Conservation (phyloP, 2,797 vertebrate genomes). For the Sciaenops ocellatus region DNA sequence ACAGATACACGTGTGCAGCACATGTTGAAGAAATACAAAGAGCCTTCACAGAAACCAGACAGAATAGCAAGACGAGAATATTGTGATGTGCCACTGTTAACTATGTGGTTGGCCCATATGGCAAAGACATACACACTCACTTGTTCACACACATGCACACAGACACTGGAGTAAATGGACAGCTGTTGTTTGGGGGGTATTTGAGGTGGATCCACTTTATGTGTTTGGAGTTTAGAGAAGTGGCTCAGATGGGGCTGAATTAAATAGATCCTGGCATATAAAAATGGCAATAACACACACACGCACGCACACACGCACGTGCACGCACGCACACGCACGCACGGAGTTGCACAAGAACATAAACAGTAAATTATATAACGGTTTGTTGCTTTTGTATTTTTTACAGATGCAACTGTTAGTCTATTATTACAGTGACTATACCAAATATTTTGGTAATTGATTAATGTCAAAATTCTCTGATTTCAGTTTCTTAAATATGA, state of each 20-base stretch:
- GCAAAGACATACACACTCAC: conserved; percentile 26
- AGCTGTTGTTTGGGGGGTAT: conserved; percentile 57
- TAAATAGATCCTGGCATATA: conserved; percentile 37
- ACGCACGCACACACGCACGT: not conserved
- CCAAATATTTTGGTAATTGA: no score
- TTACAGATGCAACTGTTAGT: not conserved
- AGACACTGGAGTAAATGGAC: conserved; percentile 10
- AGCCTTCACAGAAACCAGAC: conserved; percentile 1
- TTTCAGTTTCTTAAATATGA: no score
- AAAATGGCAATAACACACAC: not conserved
- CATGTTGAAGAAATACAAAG: not conserved
- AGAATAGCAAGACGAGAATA: not conserved
- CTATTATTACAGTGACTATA: no score
- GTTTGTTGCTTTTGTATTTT: not conserved
- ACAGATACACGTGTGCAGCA: not conserved
- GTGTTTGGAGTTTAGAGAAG: conserved; percentile 35
- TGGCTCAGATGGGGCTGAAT: conserved; percentile 28
- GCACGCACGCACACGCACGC: not conserved
- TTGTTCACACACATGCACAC: not conserved
- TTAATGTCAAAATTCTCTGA: no score
- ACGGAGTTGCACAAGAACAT: not conserved
- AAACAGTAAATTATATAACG: not conserved
- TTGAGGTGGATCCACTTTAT: conserved; percentile 28
- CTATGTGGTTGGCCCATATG: conserved; percentile 25
- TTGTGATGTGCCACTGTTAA: conserved; percentile 11